Percentiles rank a stretch among this genome's conserved stretches.
These are phyloP conservation scores for Clupea harengus DNA, from an alignment of 2,113 vertebrate genomes.

Conservation along the genomic window DNA sequence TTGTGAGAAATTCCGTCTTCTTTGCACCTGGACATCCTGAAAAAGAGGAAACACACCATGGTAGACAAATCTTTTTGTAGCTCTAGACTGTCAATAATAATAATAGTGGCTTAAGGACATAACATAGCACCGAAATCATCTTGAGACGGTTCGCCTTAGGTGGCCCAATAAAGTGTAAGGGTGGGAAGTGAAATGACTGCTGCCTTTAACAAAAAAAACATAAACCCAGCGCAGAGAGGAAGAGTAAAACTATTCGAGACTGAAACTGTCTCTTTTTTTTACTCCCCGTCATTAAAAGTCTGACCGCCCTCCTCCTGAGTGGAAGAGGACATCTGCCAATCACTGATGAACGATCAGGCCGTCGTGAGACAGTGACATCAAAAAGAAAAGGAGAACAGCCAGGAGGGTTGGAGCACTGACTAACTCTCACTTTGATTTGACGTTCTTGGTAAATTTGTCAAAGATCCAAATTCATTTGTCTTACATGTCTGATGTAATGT, in stretches of 20 bases:
- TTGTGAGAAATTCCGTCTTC: slow-evolving; percentile 95
- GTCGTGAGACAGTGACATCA: not conserved
- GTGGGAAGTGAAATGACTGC: slow-evolving; percentile 50
- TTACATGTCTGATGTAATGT: too few relatives aligned
- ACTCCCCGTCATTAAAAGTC: slow-evolving; percentile 55
- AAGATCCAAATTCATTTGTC: too few relatives aligned
- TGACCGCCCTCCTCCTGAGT: slow-evolving; percentile 53
- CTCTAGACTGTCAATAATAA: slow-evolving; percentile 3
- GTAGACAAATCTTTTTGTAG: not conserved
- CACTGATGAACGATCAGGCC: slow-evolving; percentile 32
- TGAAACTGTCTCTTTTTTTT: slow-evolving; percentile 38
- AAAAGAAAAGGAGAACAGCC: not conserved
- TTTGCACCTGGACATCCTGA: slow-evolving; percentile 92
- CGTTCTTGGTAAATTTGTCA: too few relatives aligned
- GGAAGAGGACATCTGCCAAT: slow-evolving; percentile 62
- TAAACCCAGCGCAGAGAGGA: slow-evolving; percentile 37
- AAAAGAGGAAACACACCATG: slow-evolving; percentile 43
- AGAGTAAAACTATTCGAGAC: slow-evolving; percentile 21
- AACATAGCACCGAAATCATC: slow-evolving; percentile 25
- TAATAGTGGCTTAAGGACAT: not conserved
- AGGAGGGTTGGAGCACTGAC: not conserved
- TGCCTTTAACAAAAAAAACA: slow-evolving; percentile 35
- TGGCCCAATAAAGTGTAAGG: slow-evolving; percentile 60
- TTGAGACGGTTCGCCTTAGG: slow-evolving; percentile 49
- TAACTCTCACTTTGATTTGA: not conserved